A percentile compares a stretch with the other conserved stretches of the same genome.
Conservation (phyloP, 1,140 invertebrate genomes). For the Leptonema lineaticorne region DNA sequence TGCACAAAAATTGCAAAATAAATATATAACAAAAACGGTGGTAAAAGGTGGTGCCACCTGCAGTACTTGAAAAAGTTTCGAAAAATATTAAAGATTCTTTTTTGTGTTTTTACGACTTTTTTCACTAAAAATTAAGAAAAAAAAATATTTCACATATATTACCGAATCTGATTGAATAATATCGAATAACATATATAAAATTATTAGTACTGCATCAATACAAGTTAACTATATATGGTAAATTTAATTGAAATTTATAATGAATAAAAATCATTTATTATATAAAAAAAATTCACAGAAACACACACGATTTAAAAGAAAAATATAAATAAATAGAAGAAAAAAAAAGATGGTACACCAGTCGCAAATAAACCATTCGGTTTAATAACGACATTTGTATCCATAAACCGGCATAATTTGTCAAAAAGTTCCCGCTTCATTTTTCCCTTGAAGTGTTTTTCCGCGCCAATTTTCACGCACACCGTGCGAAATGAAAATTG, state of each 20-base stretch:
- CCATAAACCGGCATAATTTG: constrained; percentile 24
- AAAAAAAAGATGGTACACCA: constrained; percentile 9
- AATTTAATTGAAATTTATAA: neutral
- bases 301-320: neutral
- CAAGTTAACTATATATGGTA: too few species aligned
- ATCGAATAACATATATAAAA: too few species aligned
- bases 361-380: constrained; percentile 16
- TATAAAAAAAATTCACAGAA: neutral
- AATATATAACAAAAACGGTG: too few species aligned
- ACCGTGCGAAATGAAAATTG: constrained; percentile 23
- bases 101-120: too few species aligned
- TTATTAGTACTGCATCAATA: too few species aligned
- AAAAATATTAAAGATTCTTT: too few species aligned
- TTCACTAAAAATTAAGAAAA: too few species aligned
- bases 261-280: neutral
- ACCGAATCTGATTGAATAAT: too few species aligned
- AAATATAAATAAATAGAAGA: neutral
- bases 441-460: constrained; percentile 19
- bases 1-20: too few species aligned
- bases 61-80: too few species aligned
- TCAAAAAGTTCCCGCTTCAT: constrained; percentile 15
- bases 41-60: too few species aligned
- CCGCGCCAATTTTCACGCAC: constrained; percentile 17
- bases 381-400: constrained; percentile 23
- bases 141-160: too few species aligned